Percentiles rank a stretch among this genome's conserved stretches.
These are phyloP conservation scores for Uropsilus gracilis DNA, from an alignment of 2,113 vertebrate genomes.

Conservation along the genomic window DNA sequence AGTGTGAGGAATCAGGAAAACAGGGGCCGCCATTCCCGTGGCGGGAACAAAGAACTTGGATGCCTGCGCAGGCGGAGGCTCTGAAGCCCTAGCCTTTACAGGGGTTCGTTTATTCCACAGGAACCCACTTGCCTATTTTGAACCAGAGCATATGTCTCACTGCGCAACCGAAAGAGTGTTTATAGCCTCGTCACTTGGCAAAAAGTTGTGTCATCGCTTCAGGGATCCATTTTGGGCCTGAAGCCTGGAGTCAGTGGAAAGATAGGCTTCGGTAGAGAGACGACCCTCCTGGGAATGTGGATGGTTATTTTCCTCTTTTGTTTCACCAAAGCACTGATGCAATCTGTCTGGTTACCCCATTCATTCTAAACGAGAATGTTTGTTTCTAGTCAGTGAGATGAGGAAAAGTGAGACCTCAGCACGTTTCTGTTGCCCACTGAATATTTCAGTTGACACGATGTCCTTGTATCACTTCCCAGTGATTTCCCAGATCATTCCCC, in stretches of 20 bases:
- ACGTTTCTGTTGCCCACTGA: neutral
- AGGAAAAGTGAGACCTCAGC: neutral
- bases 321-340: neutral
- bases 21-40: accelerated
- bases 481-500: neutral
- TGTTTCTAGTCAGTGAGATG: neutral
- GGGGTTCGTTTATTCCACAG: neutral
- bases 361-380: neutral
- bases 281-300: neutral
- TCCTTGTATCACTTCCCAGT: no score
- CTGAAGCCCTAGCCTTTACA: neutral
- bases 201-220: neutral
- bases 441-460: neutral
- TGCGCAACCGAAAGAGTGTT: constrained; percentile 42
- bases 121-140: constrained; percentile 45
- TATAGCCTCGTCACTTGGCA: constrained; percentile 41
- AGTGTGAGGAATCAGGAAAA: neutral
- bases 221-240: constrained; percentile 19
- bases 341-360: neutral
- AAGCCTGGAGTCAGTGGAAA: neutral
- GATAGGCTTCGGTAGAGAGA: neutral
- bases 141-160: constrained; percentile 46
- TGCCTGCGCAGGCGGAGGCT: accelerated
- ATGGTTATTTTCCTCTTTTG: neutral
- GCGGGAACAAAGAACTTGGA: neutral